Evolutionary conservation across 2,113 vertebrate species (phyloP).

Genomic region (Gobio gobio): DNA sequence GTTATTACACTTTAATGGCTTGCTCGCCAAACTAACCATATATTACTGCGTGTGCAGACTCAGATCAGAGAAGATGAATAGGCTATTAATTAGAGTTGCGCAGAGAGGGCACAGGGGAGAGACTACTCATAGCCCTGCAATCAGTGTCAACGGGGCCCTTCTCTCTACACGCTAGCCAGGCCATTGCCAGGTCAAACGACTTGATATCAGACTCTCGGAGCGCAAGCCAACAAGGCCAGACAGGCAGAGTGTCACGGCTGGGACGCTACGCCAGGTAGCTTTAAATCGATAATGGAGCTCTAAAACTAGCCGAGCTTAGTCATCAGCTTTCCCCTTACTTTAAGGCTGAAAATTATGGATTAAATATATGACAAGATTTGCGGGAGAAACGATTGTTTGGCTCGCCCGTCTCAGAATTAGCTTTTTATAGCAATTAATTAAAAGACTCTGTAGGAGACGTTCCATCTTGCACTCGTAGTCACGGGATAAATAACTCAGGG

Average conservation of each 20-base stretch:
- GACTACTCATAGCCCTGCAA: slow-evolving; percentile 82
- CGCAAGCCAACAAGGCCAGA: slow-evolving; percentile 62
- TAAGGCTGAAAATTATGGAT: slow-evolving; percentile 77
- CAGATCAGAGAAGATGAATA: slow-evolving; percentile 86
- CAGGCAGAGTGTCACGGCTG: slow-evolving; percentile 8
- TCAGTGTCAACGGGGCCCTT: slow-evolving; percentile 78
- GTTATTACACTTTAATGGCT: slow-evolving; percentile 87
- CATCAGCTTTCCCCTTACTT: slow-evolving; percentile 75
- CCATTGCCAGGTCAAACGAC: slow-evolving; percentile 72
- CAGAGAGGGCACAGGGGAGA: slow-evolving; percentile 84
- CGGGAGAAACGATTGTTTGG: slow-evolving; percentile 77
- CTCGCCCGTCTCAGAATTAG: slow-evolving; percentile 79
- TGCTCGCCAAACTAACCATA: slow-evolving; percentile 85
- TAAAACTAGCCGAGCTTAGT: slow-evolving; percentile 48
- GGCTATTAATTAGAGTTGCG: slow-evolving; percentile 85
- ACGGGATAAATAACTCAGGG: slow-evolving; percentile 80
- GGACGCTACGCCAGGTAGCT: background rate
- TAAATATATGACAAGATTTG: slow-evolving; percentile 83
- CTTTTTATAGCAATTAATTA: slow-evolving; percentile 86
- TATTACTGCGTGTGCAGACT: slow-evolving; percentile 83
- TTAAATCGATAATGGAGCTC: slow-evolving; percentile 33
- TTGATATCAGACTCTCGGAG: slow-evolving; percentile 57
- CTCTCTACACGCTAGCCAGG: slow-evolving; percentile 72
- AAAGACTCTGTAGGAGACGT: slow-evolving; percentile 77
- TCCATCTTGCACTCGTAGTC: slow-evolving; percentile 82